Conservation (phyloP, 2,113 vertebrate species). For the Monopterus albus region DNA sequence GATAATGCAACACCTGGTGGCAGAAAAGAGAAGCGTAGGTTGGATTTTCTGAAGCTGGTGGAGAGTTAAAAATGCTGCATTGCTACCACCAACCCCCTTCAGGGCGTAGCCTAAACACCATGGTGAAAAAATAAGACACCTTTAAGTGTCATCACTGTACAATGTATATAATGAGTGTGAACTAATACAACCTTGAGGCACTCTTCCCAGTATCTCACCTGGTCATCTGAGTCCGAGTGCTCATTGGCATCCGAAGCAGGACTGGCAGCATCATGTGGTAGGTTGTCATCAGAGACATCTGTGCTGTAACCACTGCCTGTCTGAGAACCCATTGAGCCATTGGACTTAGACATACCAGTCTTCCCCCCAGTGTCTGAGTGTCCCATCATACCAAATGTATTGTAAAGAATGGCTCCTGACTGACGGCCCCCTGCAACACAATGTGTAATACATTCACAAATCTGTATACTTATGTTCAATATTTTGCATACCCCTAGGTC, state of each 20-base stretch:
- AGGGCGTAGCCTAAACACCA: no score
- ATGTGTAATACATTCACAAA: neutral
- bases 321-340: conserved; percentile 94
- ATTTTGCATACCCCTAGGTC: neutral
- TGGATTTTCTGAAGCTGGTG: no score
- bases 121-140: no score
- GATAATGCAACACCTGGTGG: no score
- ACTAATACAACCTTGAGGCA: no score
- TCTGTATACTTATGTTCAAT: neutral
- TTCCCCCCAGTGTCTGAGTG: conserved; percentile 83
- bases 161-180: no score
- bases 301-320: conserved; percentile 98
- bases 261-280: conserved; percentile 88
- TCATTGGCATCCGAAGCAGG: conserved; percentile 90
- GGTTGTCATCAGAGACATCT: conserved; percentile 94
- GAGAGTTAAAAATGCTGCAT: no score
- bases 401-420: conserved; percentile 93
- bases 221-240: conserved; percentile 95
- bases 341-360: conserved; percentile 89
- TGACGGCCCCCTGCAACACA: conserved; percentile 84
- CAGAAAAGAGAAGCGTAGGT: no score
- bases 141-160: no score
- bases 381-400: conserved; percentile 90
- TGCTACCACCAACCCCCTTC: no score
- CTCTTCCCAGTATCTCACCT: conserved; percentile 79